Conservation (phyloP, 2,113 vertebrate species). For the Mustela lutreola region DNA sequence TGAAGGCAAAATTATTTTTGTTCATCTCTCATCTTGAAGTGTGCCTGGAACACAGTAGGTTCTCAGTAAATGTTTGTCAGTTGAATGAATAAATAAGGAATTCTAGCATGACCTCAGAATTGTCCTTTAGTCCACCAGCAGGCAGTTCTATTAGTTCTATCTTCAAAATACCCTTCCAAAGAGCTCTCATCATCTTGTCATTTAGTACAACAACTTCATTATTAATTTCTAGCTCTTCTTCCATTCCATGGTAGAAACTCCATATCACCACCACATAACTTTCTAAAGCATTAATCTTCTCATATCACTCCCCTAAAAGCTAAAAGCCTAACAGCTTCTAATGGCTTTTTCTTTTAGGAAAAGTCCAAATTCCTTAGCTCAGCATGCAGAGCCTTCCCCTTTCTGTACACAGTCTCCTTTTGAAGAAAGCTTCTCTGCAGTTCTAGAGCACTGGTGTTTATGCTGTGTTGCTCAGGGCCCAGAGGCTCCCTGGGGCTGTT, state of each 20-base stretch:
- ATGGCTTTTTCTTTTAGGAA: slow-evolving; percentile 17
- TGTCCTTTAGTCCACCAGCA: neutral
- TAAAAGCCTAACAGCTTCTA: slow-evolving; percentile 7
- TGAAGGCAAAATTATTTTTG: neutral
- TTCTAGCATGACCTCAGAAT: slow-evolving; percentile 8
- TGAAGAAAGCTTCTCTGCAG: neutral
- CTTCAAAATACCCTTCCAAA: neutral
- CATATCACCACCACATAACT: neutral
- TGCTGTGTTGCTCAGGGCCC: neutral
- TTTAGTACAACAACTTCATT: neutral
- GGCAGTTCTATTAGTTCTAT: neutral
- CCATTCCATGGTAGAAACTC: neutral
- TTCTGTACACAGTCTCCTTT: neutral
- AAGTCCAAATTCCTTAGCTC: neutral
- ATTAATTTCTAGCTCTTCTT: neutral
- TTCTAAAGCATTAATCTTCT: slow-evolving; percentile 1
- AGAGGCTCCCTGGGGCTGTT: neutral
- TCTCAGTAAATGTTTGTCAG: slow-evolving; percentile 3
- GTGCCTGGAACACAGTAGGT: neutral
- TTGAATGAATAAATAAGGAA: neutral
- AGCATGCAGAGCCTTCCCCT: neutral
- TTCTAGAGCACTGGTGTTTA: neutral
- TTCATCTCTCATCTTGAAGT: neutral
- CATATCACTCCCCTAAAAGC: neutral
- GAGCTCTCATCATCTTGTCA: neutral